Conservation (phyloP, 2,113 vertebrate species). For the Merops nubicus region DNA sequence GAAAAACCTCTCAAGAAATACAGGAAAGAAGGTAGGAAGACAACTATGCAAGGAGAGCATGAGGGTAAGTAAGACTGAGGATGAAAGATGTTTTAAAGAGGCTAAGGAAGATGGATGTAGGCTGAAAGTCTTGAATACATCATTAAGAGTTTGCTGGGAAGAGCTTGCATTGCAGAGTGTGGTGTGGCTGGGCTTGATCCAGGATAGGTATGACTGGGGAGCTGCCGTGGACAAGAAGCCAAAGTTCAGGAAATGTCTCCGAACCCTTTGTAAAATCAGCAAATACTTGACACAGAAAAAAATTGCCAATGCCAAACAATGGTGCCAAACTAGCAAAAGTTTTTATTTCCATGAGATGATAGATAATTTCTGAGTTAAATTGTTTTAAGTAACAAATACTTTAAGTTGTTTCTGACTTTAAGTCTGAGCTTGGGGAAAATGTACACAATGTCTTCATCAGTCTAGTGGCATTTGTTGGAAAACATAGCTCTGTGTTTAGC, state of each 20-base stretch:
- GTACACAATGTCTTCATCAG: slow-evolving; percentile 2
- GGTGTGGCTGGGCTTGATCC: neutral
- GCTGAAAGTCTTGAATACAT: neutral
- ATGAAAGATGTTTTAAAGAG: neutral
- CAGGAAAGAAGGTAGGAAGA: neutral
- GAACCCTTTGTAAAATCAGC: neutral
- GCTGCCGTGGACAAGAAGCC: neutral
- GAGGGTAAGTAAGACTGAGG: neutral
- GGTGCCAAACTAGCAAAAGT: neutral
- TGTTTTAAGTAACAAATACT: neutral
- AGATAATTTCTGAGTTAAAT: neutral
- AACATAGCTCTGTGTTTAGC: slow-evolving; percentile 39
- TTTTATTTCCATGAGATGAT: neutral
- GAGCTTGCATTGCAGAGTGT: neutral
- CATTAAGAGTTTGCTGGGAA: neutral
- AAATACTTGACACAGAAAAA: neutral
- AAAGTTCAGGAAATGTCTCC: neutral
- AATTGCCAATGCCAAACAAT: neutral
- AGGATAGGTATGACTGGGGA: neutral
- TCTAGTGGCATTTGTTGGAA: slow-evolving; percentile 37
- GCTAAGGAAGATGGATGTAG: neutral
- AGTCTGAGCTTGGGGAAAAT: neutral
- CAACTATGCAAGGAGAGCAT: neutral
- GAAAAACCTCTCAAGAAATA: neutral
- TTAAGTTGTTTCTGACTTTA: neutral